Evolutionary conservation across 2,113 vertebrate species (phyloP), one percentile per base, ranked within the genome.

Genomic region (Albula goreensis): DNA sequence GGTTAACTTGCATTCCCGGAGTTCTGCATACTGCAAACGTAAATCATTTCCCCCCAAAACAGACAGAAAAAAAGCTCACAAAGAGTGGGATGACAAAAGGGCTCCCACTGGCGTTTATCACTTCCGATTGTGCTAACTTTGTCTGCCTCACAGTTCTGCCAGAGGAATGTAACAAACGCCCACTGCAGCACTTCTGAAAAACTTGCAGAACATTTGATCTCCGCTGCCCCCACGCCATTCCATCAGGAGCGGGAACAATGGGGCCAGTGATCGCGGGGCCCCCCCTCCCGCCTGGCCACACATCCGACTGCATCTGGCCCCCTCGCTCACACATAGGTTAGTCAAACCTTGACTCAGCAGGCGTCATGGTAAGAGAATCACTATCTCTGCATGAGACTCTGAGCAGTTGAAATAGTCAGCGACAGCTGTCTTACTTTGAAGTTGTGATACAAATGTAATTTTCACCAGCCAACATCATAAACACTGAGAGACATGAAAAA

Each of bases 301-400:
- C 78, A 49, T 41, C 31, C 10, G 78, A 79, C 31, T 17, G 63
- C 63, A 3, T 4, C 63, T 70, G 52, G n/a, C 56, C 82, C 82
- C 41, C 48, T 60, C 12, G 53, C 70, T 3, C 50, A 83, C 57
- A 52, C 48, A 63, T 83, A 25, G 8, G 31, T 56, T 48, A 84
- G 41, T 52, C 50, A 85, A 52, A 50, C 50, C 25, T 19, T 84
- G 78, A 70, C 85, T 85, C 82, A 84, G 82, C 82, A 84, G 85
- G 80, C 50, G 25, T 82, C 15, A 41, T 87, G 25, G 80, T 85
- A 53, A 50, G 48, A 49, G 41, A 78, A 56, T 78, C 41, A 66
- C 41, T 8, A 52, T 49, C 66, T 15, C 17, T 60, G 25, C 49
- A 10, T 63, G 51, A 19, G 70, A 53, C 31, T 41, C 84, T 60